These are phyloP conservation scores for Bombylius major DNA, from an alignment of 2,888 invertebrate species.

Conservation along the genomic window DNA sequence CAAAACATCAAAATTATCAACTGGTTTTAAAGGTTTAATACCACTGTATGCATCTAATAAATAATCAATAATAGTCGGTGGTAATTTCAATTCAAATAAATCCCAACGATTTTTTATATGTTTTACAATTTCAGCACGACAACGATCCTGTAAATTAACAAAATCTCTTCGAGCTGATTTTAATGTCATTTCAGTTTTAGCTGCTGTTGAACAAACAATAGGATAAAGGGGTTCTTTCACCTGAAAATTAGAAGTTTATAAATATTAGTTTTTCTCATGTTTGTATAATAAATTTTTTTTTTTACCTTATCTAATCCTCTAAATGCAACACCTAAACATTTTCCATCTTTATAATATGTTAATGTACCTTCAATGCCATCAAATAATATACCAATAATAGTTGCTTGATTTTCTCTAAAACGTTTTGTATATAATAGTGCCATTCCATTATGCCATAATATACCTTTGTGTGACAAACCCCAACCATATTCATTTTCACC, in stretches of 20 bases:
- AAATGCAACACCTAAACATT: constrained; percentile 57
- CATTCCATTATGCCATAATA: constrained; percentile 53
- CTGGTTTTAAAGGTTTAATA: constrained; percentile 29
- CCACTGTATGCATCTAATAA: constrained; percentile 43
- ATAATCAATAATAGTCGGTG: constrained; percentile 44
- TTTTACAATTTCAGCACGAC: constrained; percentile 48
- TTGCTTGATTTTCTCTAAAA: constrained; percentile 55
- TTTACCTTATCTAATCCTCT: constrained; percentile 44
- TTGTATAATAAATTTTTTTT: neutral
- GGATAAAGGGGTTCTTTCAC: constrained; percentile 52
- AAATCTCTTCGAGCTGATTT: constrained; percentile 47
- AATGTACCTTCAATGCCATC: constrained; percentile 56
- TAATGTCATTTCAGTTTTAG: constrained; percentile 60
- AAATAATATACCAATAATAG: constrained; percentile 53
- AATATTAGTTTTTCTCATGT: neutral
- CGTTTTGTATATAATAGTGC: constrained; percentile 51
- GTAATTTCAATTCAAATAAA: constrained; percentile 44
- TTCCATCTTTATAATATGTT: constrained; percentile 57
- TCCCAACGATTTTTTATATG: constrained; percentile 39
- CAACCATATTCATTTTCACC: constrained; percentile 59
- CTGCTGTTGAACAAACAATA: constrained; percentile 58
- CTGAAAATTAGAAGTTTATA: constrained; percentile 12
- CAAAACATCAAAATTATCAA: constrained; percentile 34
- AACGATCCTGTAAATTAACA: constrained; percentile 54
- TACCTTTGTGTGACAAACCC: constrained; percentile 61